Evolutionary conservation across 2,797 vertebrate species (phyloP).

Genomic region (Chloroceryle inda): DNA sequence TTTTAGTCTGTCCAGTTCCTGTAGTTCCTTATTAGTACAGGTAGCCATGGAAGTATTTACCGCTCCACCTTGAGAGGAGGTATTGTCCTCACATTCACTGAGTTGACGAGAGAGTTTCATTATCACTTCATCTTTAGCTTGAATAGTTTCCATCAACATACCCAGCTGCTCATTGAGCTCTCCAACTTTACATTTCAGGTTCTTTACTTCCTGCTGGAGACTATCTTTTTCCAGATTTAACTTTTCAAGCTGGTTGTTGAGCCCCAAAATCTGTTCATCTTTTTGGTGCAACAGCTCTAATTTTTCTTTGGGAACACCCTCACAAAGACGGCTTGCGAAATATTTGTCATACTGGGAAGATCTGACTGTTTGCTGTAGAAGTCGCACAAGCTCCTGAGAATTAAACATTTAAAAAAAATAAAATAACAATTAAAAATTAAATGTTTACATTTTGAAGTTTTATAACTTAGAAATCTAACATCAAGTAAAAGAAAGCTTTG

Average conservation of each 20-base stretch:
- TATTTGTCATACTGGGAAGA: constrained; percentile 91
- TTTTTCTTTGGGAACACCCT: constrained; percentile 72
- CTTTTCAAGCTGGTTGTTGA: constrained; percentile 91
- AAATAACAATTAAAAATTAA: too few species aligned
- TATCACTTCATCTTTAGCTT: constrained; percentile 97
- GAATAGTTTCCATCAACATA: constrained; percentile 98
- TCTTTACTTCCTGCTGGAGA: constrained; percentile 89
- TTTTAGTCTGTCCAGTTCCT: constrained; percentile 90
- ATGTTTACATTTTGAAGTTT: not conserved
- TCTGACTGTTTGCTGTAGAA: constrained; percentile 95
- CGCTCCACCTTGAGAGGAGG: not conserved
- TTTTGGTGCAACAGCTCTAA: constrained; percentile 85
- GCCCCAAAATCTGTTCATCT: constrained; percentile 88
- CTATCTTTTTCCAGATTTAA: constrained; percentile 89
- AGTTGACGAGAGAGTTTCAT: constrained; percentile 91
- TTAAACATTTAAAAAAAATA: not conserved
- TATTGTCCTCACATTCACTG: constrained; percentile 76
- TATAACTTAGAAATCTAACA: not conserved
- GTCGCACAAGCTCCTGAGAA: constrained; percentile 91
- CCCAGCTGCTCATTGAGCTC: constrained; percentile 92
- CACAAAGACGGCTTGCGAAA: constrained; percentile 74
- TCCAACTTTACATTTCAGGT: constrained; percentile 89
- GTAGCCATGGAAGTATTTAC: constrained; percentile 33
- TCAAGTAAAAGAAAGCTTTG: not conserved
- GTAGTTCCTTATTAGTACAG: constrained; percentile 79